Evolutionary conservation across 1,140 invertebrate genomes (phyloP), one percentile per base, ranked within the genome.

Genomic region (Brachionus angularis): DNA sequence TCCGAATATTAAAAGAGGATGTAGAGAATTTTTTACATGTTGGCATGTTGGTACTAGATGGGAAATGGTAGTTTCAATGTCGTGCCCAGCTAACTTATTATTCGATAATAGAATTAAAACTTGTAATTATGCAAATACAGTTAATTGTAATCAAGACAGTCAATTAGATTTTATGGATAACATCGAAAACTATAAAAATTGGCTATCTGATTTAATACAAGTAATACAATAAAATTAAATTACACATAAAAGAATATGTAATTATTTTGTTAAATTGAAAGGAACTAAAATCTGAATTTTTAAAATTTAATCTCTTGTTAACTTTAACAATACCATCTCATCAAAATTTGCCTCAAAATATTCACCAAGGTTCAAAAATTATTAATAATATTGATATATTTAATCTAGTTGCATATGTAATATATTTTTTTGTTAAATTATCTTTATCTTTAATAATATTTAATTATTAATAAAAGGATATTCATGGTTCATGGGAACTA

Each of bases 401-500:
- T n/a, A n/a, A n/a, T n/a, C n/a, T n/a, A n/a, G n/a, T n/a, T n/a
- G n/a, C n/a, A n/a, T n/a, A n/a, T n/a, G n/a, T n/a, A n/a, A n/a
- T n/a, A n/a, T n/a, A n/a, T n/a, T n/a, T n/a, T n/a, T n/a, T n/a
- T n/a, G n/a, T n/a, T n/a, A n/a, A n/a, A n/a, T n/a, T n/a, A n/a
- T n/a, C n/a, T n/a, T n/a, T n/a, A 34, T 34, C 34, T n/a, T 33
- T 3, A 34, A 34, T 10, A n/a, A 55, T 16, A 14, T 25, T 14
- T 25, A n/a, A n/a, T n/a, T n/a, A n/a, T n/a, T n/a, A n/a, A n/a
- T 50, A 23, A 39, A 36, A 50, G 46, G 31, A 95, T 83, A 91
- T 95, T 79, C 91, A 95, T 78, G 91, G 92, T 5, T 91, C 92
- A 82, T 95, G 91, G 91, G 91, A 94, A 77, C 89, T 89, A 23